Evolutionary conservation across 1,140 invertebrate species (phyloP).

Genomic region (Platyscapa corneri): DNA sequence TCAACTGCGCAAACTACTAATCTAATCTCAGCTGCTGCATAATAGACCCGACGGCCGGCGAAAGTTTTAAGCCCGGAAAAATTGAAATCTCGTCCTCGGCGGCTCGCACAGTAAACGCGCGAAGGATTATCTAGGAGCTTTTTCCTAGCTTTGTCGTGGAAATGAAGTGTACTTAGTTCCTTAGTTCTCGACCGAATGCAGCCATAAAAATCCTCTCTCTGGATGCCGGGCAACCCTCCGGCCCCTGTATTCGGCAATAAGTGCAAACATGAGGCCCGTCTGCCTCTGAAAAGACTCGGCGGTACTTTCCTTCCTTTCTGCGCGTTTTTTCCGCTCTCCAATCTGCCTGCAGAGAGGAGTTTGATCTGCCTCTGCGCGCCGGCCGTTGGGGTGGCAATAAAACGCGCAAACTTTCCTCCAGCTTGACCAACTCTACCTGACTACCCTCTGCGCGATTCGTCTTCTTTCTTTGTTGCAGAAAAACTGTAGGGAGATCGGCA

Average conservation of each 20-base stretch:
- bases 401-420: conserved; percentile 38
- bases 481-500: too few species aligned
- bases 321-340: neutral
- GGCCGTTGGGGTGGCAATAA: conserved; percentile 18
- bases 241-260: conserved; percentile 19
- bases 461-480: neutral
- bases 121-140: conserved; percentile 55
- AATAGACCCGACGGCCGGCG: neutral
- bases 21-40: conserved; percentile 14
- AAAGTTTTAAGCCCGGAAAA: conserved; percentile 7
- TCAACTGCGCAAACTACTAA: conserved; percentile 28
- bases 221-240: neutral
- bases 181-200: conserved; percentile 32
- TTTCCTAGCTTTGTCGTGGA: conserved; percentile 49
- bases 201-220: conserved; percentile 22
- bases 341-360: too few species aligned
- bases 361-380: neutral
- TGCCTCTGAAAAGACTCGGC: neutral
- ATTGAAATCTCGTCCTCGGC: neutral
- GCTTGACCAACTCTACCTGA: neutral
- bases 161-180: conserved; percentile 52
- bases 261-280: conserved; percentile 18
- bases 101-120: conserved; percentile 29
- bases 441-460: neutral
- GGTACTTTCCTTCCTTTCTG: conserved; percentile 26